These are phyloP conservation scores for Tonatia bakeri DNA, from an alignment of 2,113 vertebrate species.

Conservation along the genomic window DNA sequence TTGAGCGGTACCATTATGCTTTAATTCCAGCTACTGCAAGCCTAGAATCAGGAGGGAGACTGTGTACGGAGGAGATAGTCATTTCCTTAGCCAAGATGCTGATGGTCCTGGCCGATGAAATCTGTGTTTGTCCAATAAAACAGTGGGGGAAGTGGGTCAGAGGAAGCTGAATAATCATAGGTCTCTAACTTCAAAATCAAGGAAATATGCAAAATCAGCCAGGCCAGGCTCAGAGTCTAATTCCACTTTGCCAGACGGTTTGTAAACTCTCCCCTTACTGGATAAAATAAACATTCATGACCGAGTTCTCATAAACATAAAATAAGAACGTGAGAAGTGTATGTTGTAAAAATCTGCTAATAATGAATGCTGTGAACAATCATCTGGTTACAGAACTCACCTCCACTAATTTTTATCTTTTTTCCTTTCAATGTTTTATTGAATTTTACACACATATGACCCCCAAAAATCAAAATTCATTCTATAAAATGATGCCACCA, in stretches of 20 bases:
- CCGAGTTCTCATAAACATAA: neutral
- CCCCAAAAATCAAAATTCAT: conserved; percentile 56
- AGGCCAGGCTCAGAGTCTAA: neutral
- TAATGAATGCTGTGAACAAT: neutral
- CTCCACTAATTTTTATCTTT: conserved; percentile 50
- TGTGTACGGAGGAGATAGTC: neutral
- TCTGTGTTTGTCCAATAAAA: neutral
- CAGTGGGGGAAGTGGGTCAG: neutral
- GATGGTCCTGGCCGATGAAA: neutral
- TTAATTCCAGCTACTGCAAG: neutral
- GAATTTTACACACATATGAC: conserved; percentile 27
- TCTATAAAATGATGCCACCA: conserved; percentile 55
- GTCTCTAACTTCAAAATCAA: neutral
- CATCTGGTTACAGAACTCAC: conserved; percentile 42
- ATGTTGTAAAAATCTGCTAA: conserved; percentile 7
- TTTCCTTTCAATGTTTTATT: conserved; percentile 45
- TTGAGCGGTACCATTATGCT: neutral
- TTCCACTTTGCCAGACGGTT: neutral
- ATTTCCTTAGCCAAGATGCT: neutral
- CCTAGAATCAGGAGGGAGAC: neutral
- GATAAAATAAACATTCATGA: neutral
- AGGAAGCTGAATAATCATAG: neutral
- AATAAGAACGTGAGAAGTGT: neutral
- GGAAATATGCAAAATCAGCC: neutral
- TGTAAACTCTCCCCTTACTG: neutral